Evolutionary conservation across 2,888 invertebrate species (phyloP).

Genomic region (Cataglyphis livida): DNA sequence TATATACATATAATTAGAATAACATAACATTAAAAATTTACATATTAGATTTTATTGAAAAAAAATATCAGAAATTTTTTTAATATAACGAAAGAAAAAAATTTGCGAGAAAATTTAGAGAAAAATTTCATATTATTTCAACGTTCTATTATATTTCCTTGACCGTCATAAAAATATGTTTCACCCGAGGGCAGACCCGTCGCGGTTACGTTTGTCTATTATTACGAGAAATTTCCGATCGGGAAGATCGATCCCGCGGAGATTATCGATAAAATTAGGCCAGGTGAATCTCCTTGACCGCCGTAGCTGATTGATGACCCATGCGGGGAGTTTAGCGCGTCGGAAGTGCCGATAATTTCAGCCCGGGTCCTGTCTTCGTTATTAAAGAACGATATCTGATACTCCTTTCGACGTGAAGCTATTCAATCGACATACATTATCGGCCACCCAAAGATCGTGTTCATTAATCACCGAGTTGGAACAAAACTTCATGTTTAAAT

Average conservation of each 20-base stretch:
- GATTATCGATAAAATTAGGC: conserved; percentile 78
- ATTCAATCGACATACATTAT: conserved; percentile 68
- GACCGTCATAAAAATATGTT: conserved; percentile 16
- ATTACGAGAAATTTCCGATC: conserved; percentile 75
- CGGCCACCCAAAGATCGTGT: conserved; percentile 47
- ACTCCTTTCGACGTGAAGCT: conserved; percentile 48
- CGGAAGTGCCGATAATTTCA: conserved; percentile 80
- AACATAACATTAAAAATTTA: neutral
- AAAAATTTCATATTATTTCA: conserved; percentile 9
- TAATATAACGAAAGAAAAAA: neutral
- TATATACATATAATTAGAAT: neutral
- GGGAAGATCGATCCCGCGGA: conserved; percentile 59
- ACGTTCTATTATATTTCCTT: neutral
- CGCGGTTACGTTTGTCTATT: conserved; percentile 66
- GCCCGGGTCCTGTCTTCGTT: conserved; percentile 71
- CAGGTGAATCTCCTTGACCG: conserved; percentile 76
- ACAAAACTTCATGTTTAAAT: neutral
- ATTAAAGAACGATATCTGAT: conserved; percentile 72
- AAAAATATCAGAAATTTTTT: conserved; percentile 13
- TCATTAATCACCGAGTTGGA: conserved; percentile 21
- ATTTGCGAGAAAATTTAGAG: neutral
- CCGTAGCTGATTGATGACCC: conserved; percentile 80
- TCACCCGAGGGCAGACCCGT: conserved; percentile 38
- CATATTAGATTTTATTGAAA: neutral
- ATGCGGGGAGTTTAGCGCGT: conserved; percentile 79